Evolutionary conservation across 2,888 invertebrate species (phyloP).

Genomic region (Podabrus alpinus): DNA sequence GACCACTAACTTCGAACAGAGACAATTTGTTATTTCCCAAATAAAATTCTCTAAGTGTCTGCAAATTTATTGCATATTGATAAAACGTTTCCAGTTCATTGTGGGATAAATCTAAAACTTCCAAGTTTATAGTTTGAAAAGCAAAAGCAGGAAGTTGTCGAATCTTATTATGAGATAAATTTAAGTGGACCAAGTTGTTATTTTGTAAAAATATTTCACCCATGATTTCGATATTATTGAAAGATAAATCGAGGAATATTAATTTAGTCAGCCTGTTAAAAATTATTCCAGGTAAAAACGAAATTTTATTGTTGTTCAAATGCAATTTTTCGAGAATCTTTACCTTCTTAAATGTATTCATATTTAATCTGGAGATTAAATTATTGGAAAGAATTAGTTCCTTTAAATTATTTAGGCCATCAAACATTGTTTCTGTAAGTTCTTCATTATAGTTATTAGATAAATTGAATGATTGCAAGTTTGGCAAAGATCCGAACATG

Average conservation of each 20-base stretch:
- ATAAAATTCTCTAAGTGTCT: conserved; percentile 7
- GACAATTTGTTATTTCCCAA: conserved; percentile 15
- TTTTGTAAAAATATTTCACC: conserved; percentile 27
- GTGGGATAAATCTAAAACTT: conserved; percentile 25
- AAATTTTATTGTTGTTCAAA: conserved; percentile 34
- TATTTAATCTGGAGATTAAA: conserved; percentile 28
- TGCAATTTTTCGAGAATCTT: conserved; percentile 26
- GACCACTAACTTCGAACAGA: conserved; percentile 9
- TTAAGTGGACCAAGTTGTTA: conserved; percentile 18
- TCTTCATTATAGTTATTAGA: conserved; percentile 32
- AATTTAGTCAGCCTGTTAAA: conserved; percentile 34
- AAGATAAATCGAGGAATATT: conserved; percentile 31
- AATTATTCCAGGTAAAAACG: conserved; percentile 27
- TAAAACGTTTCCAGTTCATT: conserved; percentile 12
- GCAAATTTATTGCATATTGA: conserved; percentile 8
- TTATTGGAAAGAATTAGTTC: conserved; percentile 34
- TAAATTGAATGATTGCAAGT: conserved; percentile 30
- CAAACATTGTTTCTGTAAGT: conserved; percentile 30
- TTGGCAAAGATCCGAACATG: conserved; percentile 25
- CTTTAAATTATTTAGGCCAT: conserved; percentile 30
- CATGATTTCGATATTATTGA: conserved; percentile 31
- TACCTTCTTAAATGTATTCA: conserved; percentile 32
- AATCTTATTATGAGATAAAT: conserved; percentile 32
- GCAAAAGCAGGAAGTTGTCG: conserved; percentile 22
- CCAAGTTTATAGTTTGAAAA: conserved; percentile 28